Evolutionary conservation across 2,888 invertebrate species (phyloP).

Genomic region (Dicycla oo): DNA sequence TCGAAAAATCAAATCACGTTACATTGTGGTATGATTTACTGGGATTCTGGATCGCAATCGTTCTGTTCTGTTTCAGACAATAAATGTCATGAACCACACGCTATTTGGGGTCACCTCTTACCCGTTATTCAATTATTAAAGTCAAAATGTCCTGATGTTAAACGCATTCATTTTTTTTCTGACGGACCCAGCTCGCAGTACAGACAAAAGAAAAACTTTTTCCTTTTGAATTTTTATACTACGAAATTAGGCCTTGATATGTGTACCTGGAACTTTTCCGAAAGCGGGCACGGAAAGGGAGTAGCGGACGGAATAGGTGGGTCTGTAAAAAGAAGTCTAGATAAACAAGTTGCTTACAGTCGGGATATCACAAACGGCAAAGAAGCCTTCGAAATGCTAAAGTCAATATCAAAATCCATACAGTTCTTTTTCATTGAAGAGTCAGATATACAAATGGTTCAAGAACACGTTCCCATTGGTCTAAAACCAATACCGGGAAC

Average conservation of each 20-base stretch:
- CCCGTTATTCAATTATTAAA: constrained; percentile 14
- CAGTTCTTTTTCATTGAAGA: constrained; percentile 17
- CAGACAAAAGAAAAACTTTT: too few species aligned
- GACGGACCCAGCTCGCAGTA: background rate
- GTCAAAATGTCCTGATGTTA: background rate
- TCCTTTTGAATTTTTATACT: constrained; percentile 11
- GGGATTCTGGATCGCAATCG: constrained; percentile 8
- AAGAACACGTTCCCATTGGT: background rate
- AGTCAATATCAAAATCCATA: background rate
- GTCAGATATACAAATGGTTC: background rate
- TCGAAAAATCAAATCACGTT: constrained; percentile 6
- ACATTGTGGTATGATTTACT: constrained; percentile 20
- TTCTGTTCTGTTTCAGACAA: constrained; percentile 13
- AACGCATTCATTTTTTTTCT: background rate
- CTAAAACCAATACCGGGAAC: constrained; percentile 5
- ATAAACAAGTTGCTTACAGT: constrained; percentile 13
- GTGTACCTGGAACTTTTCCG: constrained; percentile 16
- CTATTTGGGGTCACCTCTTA: constrained; percentile 19
- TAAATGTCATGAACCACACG: constrained; percentile 19
- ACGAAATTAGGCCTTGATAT: background rate
- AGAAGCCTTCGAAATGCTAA: background rate
- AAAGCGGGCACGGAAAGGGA: constrained; percentile 8
- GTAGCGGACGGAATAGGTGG: constrained; percentile 23
- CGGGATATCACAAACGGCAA: constrained; percentile 4
- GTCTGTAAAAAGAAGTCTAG: background rate